Evolutionary conservation across 64 coral and sea anemone genomes (phyloP), one percentile per base, ranked within the genome.

Genomic region (Montipora efflorescens): DNA sequence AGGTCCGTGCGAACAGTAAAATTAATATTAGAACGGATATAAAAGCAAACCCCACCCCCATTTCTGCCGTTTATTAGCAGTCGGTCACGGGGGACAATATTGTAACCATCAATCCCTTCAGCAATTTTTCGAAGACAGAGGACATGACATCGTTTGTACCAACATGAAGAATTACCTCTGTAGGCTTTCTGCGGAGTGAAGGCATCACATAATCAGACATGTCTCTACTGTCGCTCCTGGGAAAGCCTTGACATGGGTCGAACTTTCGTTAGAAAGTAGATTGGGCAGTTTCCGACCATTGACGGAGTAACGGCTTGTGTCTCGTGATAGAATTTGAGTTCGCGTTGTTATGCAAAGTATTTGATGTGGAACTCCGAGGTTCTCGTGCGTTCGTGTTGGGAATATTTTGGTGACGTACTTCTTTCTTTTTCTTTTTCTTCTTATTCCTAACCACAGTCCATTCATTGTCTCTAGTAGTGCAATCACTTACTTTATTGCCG

Each of bases 251-350:
- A 78, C 76, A 47, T 78, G 49, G 14, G 45, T 78, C 76, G 14
- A 78, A 3, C 45, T 78, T 47, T 78, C 12, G 12, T 78, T 48
- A 16, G 76, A 78, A 47, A 50, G 0, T 78, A 15, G 77, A 43
- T 47, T 91, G 53, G 81, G 87, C 52, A 95, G 48, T 77, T 95
- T 92, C 68, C 90, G 69, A 44, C 94, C 94, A 80, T 92, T 95
- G 48, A 95, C 23, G 23, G 23, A 23, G 28, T 28, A 28, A 28
- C 1, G 28, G 28, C 1, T 28, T 28, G 28, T 28, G 28, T 28
- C 28, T 28, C 28, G 28, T 28, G 28, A 28, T 28, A 28, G 28
- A 28, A 28, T 28, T 28, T 28, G 28, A 28, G 28, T 28, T 28
- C 23, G 23, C 23, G 23, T 25, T 25, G 28, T 28, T 28, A 28